Percentiles rank a stretch among this genome's conserved stretches.
phyloP scores from a whole-genome alignment of 2,888 invertebrate genomes.

The Pachymerium ferrugineum region DNA sequence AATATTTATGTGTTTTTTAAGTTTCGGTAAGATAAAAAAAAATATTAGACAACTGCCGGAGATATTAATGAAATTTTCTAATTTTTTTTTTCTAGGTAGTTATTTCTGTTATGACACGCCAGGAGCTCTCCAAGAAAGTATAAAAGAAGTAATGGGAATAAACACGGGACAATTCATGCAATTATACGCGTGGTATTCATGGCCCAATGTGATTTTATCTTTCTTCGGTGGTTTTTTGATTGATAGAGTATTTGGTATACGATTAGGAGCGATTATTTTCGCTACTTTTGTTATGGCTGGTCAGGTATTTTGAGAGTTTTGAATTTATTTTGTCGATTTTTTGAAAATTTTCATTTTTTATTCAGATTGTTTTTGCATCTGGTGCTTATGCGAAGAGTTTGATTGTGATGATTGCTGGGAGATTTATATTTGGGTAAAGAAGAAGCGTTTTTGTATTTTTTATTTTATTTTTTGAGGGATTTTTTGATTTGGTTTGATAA shows the following conservation, averaged over 20 bases:
- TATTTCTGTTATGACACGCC: constrained; percentile 98
- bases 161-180: constrained; percentile 75
- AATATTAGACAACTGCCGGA: not conserved
- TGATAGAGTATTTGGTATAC: constrained; percentile 89
- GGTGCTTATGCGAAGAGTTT: constrained; percentile 73
- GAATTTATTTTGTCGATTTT: not conserved
- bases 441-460: not conserved
- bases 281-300: constrained; percentile 79
- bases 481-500: too few species aligned
- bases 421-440: constrained; percentile 80
- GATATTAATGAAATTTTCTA: not conserved
- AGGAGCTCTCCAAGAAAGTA: constrained; percentile 82
- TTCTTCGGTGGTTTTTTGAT: constrained; percentile 94
- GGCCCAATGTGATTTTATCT: constrained; percentile 94
- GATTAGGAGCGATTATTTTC: constrained; percentile 86
- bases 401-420: constrained; percentile 83
- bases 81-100: constrained; percentile 63
- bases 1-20: constrained; percentile 30
- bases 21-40: constrained; percentile 29
- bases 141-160: constrained; percentile 71
- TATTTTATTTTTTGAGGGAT: too few species aligned
- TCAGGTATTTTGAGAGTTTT: constrained; percentile 53
- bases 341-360: not conserved
- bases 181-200: constrained; percentile 90
- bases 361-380: constrained; percentile 67